Base-by-base conservation (phyloP, 2,113 vertebrate genomes). In the Potamarius usumacintae region DNA sequence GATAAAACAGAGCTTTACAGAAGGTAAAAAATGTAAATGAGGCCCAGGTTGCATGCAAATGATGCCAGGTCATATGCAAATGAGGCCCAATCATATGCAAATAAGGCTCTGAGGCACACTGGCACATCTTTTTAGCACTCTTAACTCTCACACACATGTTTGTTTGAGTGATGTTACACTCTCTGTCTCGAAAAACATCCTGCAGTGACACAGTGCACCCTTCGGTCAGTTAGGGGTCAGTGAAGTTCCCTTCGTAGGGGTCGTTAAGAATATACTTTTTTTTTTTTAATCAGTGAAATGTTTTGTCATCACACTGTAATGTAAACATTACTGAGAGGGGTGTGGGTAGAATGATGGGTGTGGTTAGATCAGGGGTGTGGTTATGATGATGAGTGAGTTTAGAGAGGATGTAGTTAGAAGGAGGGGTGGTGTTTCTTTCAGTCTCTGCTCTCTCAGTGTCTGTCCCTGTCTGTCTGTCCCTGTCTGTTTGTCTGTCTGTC, bases 41-140 rank as follows among this genome's bases (percentile, higher is more conserved):
- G 20, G 22, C 1, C 74, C 50, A 77, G 22, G 76, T n/a, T 78
- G 50, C 25, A 53, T 78, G 76, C n/a, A 53, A 27, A 78, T 53
- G 76, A 53, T 15, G 50, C 11, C 50, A 53, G 76, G 76, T 78
- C 76, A 53, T 78, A 78, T 78, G 76, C 50, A 78, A 78, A 78
- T 53, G 76, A 78, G 25, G 50, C 22, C 22, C 76, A 78, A 7
- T 53, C 76, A 78, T 53, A 78, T 53, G 76, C 50, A 78, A 78
- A 78, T 78, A 7, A 78, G 50, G 20, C 20, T 52, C 48, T 15
- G 50, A n/a, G 25, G 76, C 76, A 53, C 50, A 27, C 50, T 53
- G 76, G n/a, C 22, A 53, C 20, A 25, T 76, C 71, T 77, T 77
- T 76, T 77, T 52, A 77, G 48, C 12, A 2, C 50, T 52, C 48